Percentiles rank a stretch among this genome's conserved stretches.
Evolutionary conservation across 2,888 invertebrate genomes (phyloP).

Genomic region (Heliconius ethilla): DNA sequence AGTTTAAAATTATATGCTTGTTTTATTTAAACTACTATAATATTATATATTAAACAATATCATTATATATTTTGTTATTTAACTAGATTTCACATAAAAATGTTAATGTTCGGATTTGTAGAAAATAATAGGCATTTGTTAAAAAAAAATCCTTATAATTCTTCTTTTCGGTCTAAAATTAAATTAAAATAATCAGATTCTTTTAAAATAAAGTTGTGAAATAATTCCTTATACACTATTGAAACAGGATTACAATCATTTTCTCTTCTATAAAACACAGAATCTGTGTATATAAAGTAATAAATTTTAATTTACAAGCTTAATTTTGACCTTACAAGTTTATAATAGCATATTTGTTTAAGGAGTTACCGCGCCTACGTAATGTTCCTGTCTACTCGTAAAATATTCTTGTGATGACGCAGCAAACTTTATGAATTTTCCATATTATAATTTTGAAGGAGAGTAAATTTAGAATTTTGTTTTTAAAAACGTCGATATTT

Average conservation of each 20-base stretch:
- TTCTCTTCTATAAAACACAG: constrained; percentile 25
- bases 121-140: no score
- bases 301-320: constrained; percentile 43
- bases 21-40: neutral
- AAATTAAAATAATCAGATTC: no score
- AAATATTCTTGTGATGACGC: constrained; percentile 12
- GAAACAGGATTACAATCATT: no score
- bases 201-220: no score
- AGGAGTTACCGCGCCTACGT: constrained; percentile 37
- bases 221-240: neutral
- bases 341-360: constrained; percentile 42
- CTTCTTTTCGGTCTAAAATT: no score
- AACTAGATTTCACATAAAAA: no score
- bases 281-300: constrained; percentile 34
- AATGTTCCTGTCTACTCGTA: constrained; percentile 15
- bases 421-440: neutral
- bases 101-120: no score
- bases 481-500: neutral
- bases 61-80: no score
- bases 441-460: neutral
- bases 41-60: no score
- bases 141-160: no score
- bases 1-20: neutral
- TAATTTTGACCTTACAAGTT: constrained; percentile 43
- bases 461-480: neutral